Conservation (phyloP, 2,797 vertebrate species). For the Microchirus variegatus region DNA sequence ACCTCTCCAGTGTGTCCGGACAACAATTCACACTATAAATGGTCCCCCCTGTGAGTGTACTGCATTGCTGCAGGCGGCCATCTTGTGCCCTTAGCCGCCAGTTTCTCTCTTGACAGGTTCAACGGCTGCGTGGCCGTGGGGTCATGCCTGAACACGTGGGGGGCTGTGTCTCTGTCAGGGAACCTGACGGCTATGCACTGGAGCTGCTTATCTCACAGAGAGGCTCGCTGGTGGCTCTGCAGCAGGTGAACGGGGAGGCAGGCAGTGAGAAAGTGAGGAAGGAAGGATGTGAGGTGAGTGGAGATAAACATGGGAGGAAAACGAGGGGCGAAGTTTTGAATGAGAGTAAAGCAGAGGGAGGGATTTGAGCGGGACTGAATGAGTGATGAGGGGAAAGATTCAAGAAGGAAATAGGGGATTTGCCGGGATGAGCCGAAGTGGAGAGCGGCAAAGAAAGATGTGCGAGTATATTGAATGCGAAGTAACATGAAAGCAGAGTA, state of each 20-base stretch:
- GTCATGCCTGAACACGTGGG: slow-evolving; percentile 66
- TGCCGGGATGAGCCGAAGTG: slow-evolving; percentile 41
- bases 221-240: slow-evolving; percentile 45
- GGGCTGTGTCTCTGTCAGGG: slow-evolving; percentile 68
- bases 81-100: slow-evolving; percentile 58
- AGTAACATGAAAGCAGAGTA: slow-evolving; percentile 7
- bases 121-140: slow-evolving; percentile 59
- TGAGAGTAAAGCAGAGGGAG: slow-evolving; percentile 13
- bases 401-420: slow-evolving; percentile 39
- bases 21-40: slow-evolving; percentile 69
- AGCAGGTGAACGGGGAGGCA: slow-evolving; percentile 53
- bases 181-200: slow-evolving; percentile 68
- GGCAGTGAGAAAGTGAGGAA: background rate
- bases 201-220: slow-evolving; percentile 70
- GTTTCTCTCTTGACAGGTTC: slow-evolving; percentile 72
- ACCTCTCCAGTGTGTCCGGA: slow-evolving; percentile 62
- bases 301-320: slow-evolving; percentile 30
- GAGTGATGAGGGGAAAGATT: slow-evolving; percentile 49
- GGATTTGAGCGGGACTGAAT: slow-evolving; percentile 37
- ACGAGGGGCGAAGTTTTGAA: slow-evolving; percentile 42
- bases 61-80: slow-evolving; percentile 53
- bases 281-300: slow-evolving; percentile 8
- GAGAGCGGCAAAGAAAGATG: slow-evolving; percentile 29
- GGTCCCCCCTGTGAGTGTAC: slow-evolving; percentile 37
- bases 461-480: slow-evolving; percentile 23